These are phyloP conservation scores for Pachyseris speciosa DNA, from an alignment of 64 coral and sea anemone species.

Conservation along the genomic window DNA sequence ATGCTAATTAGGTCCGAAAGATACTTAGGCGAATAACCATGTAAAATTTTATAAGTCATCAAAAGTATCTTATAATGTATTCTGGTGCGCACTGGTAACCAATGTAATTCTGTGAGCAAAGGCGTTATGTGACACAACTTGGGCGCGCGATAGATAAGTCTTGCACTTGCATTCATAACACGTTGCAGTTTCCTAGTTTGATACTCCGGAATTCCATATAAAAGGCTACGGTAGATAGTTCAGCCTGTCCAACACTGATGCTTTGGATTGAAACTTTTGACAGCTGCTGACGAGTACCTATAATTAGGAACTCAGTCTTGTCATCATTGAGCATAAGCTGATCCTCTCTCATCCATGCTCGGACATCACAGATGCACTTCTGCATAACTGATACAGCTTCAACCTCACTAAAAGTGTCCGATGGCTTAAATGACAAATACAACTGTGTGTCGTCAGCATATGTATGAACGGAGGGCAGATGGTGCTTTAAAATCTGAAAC, in stretches of 20 bases:
- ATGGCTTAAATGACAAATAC: slow-evolving; percentile 23
- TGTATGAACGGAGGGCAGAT: background rate
- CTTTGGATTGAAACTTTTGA: slow-evolving; percentile 26
- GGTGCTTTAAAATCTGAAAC: slow-evolving; percentile 27
- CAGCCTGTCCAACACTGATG: slow-evolving; percentile 46
- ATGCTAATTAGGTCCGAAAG: too few species aligned
- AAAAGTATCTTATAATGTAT: too few species aligned
- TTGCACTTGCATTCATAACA: too few species aligned
- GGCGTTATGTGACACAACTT: too few species aligned
- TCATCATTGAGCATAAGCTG: slow-evolving; percentile 71
- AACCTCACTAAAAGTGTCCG: background rate
- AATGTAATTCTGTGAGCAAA: too few species aligned
- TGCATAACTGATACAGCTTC: slow-evolving; percentile 33
- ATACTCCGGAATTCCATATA: too few species aligned
- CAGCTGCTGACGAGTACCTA: slow-evolving; percentile 51
- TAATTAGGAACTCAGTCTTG: slow-evolving; percentile 72
- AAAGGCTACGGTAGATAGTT: background rate
- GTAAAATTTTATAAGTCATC: too few species aligned
- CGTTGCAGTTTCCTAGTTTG: too few species aligned
- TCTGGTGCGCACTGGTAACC: too few species aligned
- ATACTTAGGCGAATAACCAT: too few species aligned
- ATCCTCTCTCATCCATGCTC: slow-evolving; percentile 41
- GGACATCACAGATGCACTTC: slow-evolving; percentile 46
- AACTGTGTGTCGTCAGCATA: slow-evolving; percentile 69
- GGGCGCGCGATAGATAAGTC: too few species aligned